Conservation (phyloP, 2,888 invertebrate species). For the Latheticus oryzae region DNA sequence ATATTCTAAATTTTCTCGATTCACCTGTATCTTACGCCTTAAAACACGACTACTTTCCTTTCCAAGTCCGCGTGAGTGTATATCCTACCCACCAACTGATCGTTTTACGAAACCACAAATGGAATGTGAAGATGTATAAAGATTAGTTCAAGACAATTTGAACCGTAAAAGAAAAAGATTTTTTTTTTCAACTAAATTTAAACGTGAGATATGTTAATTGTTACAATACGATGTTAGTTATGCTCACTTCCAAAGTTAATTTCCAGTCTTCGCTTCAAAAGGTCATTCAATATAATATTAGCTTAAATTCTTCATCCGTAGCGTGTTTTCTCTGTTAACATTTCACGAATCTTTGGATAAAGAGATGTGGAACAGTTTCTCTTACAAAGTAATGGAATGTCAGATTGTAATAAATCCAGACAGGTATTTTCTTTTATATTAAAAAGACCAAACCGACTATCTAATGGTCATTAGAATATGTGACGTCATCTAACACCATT, state of each 20-base stretch:
- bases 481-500: slow-evolving; percentile 10
- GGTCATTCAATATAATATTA: too few relatives aligned
- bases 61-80: slow-evolving; percentile 36
- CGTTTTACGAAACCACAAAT: slow-evolving; percentile 30
- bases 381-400: slow-evolving; percentile 19
- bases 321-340: slow-evolving; percentile 27
- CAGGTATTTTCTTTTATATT: background rate
- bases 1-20: slow-evolving; percentile 1
- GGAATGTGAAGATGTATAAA: slow-evolving; percentile 29
- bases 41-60: too few relatives aligned
- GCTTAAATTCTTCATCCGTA: slow-evolving; percentile 9
- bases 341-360: slow-evolving; percentile 37
- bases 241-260: slow-evolving; percentile 6
- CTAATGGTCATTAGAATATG: too few relatives aligned
- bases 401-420: slow-evolving; percentile 4
- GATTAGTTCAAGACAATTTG: too few relatives aligned
- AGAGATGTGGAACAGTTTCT: slow-evolving; percentile 39
- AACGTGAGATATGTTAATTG: slow-evolving; percentile 6
- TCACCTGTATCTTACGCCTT: slow-evolving; percentile 38
- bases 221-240: slow-evolving; percentile 5
- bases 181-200: too few relatives aligned
- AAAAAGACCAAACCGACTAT: too few relatives aligned
- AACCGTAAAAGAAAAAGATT: too few relatives aligned
- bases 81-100: slow-evolving; percentile 27
- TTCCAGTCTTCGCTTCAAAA: slow-evolving; percentile 21